phyloP scores from a whole-genome alignment of 2,113 vertebrate genomes.

The Machaerirhynchus nigripectus region DNA sequence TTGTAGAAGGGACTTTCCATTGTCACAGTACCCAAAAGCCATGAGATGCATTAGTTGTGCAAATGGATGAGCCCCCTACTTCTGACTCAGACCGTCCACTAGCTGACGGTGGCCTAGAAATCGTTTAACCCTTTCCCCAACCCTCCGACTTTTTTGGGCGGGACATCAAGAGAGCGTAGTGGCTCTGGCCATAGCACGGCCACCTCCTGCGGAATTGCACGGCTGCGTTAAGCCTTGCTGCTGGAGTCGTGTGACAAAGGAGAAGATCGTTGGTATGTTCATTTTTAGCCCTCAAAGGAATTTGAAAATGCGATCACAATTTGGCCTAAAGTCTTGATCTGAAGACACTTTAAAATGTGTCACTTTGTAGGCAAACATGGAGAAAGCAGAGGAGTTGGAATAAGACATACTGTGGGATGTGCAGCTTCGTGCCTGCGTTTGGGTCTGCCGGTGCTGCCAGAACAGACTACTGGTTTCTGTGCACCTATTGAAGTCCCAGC shows the following conservation, averaged over 20 bases:
- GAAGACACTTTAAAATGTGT: neutral
- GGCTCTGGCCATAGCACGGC: rapidly evolving
- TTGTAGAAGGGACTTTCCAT: neutral
- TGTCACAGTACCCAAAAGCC: neutral
- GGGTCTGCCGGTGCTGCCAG: neutral
- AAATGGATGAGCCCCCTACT: neutral
- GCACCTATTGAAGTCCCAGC: neutral
- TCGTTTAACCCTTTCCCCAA: neutral
- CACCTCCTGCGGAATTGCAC: neutral
- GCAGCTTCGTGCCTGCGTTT: neutral
- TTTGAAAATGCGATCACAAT: neutral
- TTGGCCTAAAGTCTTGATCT: neutral
- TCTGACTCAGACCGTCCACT: neutral
- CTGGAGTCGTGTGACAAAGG: neutral
- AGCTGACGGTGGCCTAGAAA: neutral
- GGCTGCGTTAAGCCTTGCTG: neutral
- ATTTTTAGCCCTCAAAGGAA: neutral
- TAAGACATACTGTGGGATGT: neutral
- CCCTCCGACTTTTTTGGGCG: neutral
- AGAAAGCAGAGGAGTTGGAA: neutral
- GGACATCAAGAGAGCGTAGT: neutral
- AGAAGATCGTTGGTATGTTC: neutral
- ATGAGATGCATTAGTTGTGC: neutral
- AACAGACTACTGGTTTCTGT: neutral
- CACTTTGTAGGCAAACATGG: neutral